Evolutionary conservation across 37 sponge, comb jelly and placozoan genomes (phyloP).

Genomic region (Mnemiopsis leidyi): DNA sequence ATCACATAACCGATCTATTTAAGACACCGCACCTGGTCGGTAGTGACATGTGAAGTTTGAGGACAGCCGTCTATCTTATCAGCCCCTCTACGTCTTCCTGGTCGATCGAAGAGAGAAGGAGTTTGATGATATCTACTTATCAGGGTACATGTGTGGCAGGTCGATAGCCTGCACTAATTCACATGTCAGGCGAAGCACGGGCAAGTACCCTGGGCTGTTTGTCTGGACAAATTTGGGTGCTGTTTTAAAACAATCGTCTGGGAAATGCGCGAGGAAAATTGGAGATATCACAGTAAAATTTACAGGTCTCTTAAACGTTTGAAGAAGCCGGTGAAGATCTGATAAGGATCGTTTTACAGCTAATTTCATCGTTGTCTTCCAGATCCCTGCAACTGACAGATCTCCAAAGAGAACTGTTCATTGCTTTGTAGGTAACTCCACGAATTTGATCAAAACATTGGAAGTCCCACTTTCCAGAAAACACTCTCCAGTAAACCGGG

Average conservation of each 20-base stretch:
- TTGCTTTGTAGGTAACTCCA: too few relatives aligned
- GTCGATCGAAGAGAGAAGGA: not conserved
- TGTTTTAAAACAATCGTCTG: not conserved
- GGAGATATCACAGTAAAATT: not conserved
- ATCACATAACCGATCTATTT: not conserved
- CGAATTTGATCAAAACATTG: too few relatives aligned
- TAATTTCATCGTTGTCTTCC: too few relatives aligned
- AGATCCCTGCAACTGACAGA: too few relatives aligned
- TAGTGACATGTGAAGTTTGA: not conserved
- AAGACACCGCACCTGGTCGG: not conserved
- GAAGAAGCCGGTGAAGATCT: not conserved
- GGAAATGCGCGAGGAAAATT: not conserved
- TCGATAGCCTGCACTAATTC: not conserved
- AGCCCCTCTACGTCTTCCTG: not conserved
- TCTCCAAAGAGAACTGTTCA: too few relatives aligned
- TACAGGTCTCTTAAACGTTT: not conserved
- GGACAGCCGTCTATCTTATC: not conserved
- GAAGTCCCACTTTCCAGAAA: too few relatives aligned
- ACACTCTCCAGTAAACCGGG: not conserved
- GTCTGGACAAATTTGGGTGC: not conserved
- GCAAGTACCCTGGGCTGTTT: not conserved
- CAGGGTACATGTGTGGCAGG: too few relatives aligned
- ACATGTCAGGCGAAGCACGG: too few relatives aligned
- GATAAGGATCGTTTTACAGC: not conserved
- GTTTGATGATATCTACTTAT: not conserved